Evolutionary conservation across 2,888 invertebrate genomes (phyloP), one percentile per base, ranked within the genome.

Genomic region (Amiota minor): DNA sequence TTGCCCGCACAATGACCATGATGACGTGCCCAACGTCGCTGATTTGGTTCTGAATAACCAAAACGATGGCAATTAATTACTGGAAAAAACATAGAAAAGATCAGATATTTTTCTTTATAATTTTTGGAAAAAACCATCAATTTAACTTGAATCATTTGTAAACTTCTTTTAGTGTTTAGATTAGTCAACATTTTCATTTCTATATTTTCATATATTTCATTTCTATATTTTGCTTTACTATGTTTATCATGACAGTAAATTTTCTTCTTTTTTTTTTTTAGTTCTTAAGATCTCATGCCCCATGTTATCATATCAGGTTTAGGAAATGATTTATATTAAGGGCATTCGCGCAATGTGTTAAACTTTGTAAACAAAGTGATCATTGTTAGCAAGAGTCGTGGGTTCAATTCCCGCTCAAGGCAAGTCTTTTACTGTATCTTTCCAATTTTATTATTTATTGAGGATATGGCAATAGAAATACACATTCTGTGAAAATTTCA

Each of bases 1-100:
- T 93, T 72, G 92, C 94, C 94, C 16, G 92, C 92, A 86, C 94
- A 94, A 12, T 91, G 91, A 0, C 92, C 92, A 85, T 92, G 93
- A 45, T 92, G 91, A 67, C 92, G 92, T 1, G 91, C 91, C 94
- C 93, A 94, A 74, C 92, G 90, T 50, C 93, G 90, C 88, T 94
- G 93, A 81, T 93, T 93, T 46, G 92, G 91, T 18, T 91, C 91
- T 20, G 92, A 90, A 90, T 93, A 93, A 2, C 93, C 92, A 91
- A 93, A 93, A n/a, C 92, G 84, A 80, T 86, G 85, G 16, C 81
- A 81, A 49, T 75, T 76, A 68, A 80, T 81, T 59, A 74, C 89
- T 89, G 73, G 0, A 79, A 83, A 35, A 69, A 47, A n/a, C 14
- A 50, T n/a, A 50, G 16, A 65, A 47, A 70, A 70, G 50, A 64